Evolutionary conservation across 2,888 invertebrate genomes (phyloP), one percentile per base, ranked within the genome.

Genomic region (Campopleginae sp.): DNA sequence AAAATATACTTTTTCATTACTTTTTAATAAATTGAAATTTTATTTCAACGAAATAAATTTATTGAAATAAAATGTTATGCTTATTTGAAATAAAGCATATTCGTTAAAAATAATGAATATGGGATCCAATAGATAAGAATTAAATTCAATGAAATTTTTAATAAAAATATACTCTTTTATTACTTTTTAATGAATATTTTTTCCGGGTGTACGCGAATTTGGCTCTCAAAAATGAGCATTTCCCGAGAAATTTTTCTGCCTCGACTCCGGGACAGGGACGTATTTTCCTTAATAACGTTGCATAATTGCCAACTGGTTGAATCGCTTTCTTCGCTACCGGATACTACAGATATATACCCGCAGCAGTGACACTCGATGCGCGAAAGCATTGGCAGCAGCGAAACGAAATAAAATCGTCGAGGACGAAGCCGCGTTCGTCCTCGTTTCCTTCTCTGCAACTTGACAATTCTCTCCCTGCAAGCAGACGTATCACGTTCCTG

Each of bases 291-390:
- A 84, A 74, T 84, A 77, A 80, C 84, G 84, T 77, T 84, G 80
- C 80, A 84, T 80, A 84, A 84, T 84, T 84, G 77, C 80, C 63
- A 63, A 48, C 61, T 84, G 77, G 72, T 51, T 80, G 77, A 78
- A 44, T 84, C 74, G 38, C 38, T 84, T 81, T 84, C 77, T 74
- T 81, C 72, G 17, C 51, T 27, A 58, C 23, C 33, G 63, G n/a
- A 19, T n/a, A 31, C 7, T n/a, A n/a, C n/a, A n/a, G n/a, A 31
- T 65, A 23, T 63, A 58, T 65, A 33, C 33, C 17, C 66, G 38
- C 12, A 33, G n/a, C 7, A 38, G 44, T 14, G 33, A 14, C 23
- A 31, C 42, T 33, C 61, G 48, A 46, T 54, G n/a, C n/a, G n/a
- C n/a, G 44, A 68, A 42, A 48, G 54, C n/a, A 23, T 38, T 48